Evolutionary conservation across 2,888 invertebrate genomes (phyloP), one percentile per base, ranked within the genome.

Genomic region (Candidula unifasciata): DNA sequence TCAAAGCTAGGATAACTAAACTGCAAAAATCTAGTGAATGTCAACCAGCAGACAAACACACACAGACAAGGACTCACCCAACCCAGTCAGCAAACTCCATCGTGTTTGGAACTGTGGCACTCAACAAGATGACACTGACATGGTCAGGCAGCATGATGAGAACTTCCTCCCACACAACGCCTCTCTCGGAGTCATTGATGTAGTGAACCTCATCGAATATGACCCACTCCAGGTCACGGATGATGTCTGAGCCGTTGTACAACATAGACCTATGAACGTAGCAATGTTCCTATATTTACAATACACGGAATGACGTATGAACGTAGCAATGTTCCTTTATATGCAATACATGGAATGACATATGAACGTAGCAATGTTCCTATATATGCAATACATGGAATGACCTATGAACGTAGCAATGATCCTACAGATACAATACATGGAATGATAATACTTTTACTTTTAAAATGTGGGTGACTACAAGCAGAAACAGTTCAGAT

Each of bases 181-280:
- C 99, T 87, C 99, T 95, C 96, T 98, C 97, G 69, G 96, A 95
- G 94, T 99, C 98, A 94, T 99, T 99, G 88, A 99, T 97, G 92
- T 99, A 99, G 94, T 99, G 99, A 13, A 99, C 98, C 94, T 99
- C 99, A 94, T 99, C 99, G 93, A 99, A 99, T 91, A 99, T 97
- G 3, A 99, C 99, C 95, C 98, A 99, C 93, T 99, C 99, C 82
- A 99, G 95, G 94, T 99, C 99, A 73, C 98, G 95, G 0, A 98
- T 96, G 82, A 98, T 96, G 91, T 99, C 99, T 16, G 98, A 98
- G 85, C 97, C 97, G 93, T 98, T 98, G 93, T 95, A 96, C 24
- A 99, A 94, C 98, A 99, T 99, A 0, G 98, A 98, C 87, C 94
- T 94, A 85, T 33, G 35, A 44, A 6, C 6, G 44, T 44, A 44